phyloP scores from a whole-genome alignment of 1,140 invertebrate species.

The Belonocnema kinseyi region DNA sequence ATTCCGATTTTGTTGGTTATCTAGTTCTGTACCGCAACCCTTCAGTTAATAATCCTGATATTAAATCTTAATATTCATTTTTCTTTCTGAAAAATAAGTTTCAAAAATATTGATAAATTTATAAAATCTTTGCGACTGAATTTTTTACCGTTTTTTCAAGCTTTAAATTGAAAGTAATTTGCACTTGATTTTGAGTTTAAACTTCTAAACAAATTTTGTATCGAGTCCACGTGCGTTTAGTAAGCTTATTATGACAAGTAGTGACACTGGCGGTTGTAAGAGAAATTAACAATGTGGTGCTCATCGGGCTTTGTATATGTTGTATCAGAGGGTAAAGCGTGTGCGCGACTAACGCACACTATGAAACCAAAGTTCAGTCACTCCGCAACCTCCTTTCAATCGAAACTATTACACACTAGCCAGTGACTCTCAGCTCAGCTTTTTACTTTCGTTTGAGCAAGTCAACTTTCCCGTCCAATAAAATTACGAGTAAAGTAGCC shows the following conservation, averaged over 20 bases:
- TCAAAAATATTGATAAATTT: no score
- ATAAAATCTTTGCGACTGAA: no score
- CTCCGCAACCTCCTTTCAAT: constrained; percentile 76
- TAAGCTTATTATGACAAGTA: constrained; percentile 35
- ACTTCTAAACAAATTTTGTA: no score
- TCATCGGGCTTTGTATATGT: neutral
- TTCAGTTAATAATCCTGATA: no score
- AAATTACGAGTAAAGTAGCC: constrained; percentile 52
- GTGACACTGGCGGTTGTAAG: constrained; percentile 42
- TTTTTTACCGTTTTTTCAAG: no score
- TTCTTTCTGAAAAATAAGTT: no score
- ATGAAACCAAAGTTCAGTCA: constrained; percentile 74
- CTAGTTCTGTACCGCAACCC: no score
- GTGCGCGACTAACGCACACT: constrained; percentile 56
- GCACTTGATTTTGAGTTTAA: no score
- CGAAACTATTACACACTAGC: constrained; percentile 76
- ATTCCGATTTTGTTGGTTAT: no score
- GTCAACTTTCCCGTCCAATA: constrained; percentile 55
- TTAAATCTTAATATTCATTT: no score
- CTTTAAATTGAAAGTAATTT: no score
- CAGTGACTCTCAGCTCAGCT: constrained; percentile 70
- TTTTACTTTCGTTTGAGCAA: constrained; percentile 72
- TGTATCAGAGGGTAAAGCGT: constrained; percentile 39
- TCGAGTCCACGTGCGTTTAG: no score
- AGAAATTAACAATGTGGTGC: constrained; percentile 40